Evolutionary conservation across 2,888 invertebrate genomes (phyloP).

Genomic region (Cartodere bifasciata): DNA sequence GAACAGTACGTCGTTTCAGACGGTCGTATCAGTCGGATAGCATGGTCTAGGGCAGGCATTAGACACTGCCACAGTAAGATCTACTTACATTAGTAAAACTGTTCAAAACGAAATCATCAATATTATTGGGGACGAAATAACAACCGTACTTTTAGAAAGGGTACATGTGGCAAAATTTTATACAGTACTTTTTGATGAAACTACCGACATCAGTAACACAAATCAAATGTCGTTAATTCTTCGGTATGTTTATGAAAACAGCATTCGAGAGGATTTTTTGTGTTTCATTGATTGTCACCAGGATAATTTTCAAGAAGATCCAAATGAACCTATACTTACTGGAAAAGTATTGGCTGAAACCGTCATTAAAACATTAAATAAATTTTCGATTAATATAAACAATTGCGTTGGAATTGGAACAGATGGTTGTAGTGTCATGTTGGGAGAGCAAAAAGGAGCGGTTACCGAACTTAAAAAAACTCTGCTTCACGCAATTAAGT

Average conservation of each 20-base stretch:
- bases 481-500: constrained; percentile 16
- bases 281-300: constrained; percentile 17
- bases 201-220: constrained; percentile 19
- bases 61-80: constrained; percentile 14
- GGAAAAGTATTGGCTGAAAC: constrained; percentile 17
- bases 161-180: no score
- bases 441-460: constrained; percentile 19
- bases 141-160: no score
- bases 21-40: no score
- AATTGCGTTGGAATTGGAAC: constrained; percentile 19
- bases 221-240: constrained; percentile 19
- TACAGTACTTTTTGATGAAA: no score
- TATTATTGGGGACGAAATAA: no score
- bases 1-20: no score
- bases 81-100: constrained; percentile 19
- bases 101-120: constrained; percentile 22
- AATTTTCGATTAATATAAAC: no score
- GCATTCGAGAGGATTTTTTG: constrained; percentile 16
- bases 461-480: constrained; percentile 17
- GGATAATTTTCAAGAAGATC: constrained; percentile 7
- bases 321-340: constrained; percentile 16
- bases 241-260: constrained; percentile 14
- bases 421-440: constrained; percentile 22
- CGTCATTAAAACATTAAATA: no score
- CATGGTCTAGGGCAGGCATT: constrained; percentile 16